Conservation (phyloP, 2,888 invertebrate genomes). For the Ectemnius lituratus region DNA sequence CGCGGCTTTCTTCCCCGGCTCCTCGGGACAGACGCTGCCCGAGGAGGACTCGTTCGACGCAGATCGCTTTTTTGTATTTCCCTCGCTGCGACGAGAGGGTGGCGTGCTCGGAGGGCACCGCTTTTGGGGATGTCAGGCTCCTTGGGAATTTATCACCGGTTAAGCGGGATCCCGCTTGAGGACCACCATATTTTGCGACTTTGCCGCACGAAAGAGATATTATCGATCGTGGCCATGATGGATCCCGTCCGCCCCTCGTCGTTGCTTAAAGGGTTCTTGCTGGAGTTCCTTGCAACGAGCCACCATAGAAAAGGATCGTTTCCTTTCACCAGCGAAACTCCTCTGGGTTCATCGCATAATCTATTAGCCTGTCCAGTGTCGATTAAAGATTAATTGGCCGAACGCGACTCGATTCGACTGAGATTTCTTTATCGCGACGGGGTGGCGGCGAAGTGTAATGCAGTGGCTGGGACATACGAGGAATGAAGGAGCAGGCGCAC, state of each 20-base stretch:
- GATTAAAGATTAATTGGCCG: no score
- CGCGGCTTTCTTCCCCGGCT: conserved; percentile 39
- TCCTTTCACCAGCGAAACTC: no score
- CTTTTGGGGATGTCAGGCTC: conserved; percentile 54
- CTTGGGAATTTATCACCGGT: conserved; percentile 70
- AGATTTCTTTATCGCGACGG: not conserved
- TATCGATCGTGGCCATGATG: conserved; percentile 23
- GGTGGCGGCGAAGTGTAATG: not conserved
- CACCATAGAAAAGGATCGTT: no score
- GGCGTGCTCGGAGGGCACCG: conserved; percentile 26
- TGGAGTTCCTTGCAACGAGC: not conserved
- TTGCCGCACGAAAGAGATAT: conserved; percentile 31
- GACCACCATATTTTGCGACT: conserved; percentile 19
- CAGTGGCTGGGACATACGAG: not conserved
- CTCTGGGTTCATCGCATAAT: no score
- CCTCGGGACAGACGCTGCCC: conserved; percentile 38
- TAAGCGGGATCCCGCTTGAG: conserved; percentile 52
- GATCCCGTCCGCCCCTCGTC: conserved; percentile 10
- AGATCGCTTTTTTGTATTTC: conserved; percentile 65
- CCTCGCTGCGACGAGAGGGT: conserved; percentile 45
- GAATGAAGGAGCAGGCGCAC: conserved; percentile 23
- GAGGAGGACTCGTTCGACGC: conserved; percentile 54
- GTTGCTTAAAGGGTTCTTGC: conserved; percentile 2
- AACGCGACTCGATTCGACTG: no score
- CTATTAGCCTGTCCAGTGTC: no score